Evolutionary conservation across 35 echinoderm and acorn worm genomes (phyloP).

Genomic region (Apostichopus californicus): DNA sequence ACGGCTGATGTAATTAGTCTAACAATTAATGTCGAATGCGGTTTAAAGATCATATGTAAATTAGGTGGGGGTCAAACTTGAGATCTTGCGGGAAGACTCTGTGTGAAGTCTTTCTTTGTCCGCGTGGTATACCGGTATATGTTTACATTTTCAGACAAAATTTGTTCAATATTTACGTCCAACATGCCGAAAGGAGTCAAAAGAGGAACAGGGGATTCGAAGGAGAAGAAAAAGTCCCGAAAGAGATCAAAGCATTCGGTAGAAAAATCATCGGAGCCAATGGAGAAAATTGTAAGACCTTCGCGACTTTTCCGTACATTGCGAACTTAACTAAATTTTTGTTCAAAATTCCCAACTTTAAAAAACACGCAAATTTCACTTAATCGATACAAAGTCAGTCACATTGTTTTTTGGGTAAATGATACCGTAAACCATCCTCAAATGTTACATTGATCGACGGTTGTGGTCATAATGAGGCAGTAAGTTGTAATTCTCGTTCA

Average conservation of each 20-base stretch:
- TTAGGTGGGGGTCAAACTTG: slow-evolving; percentile 45
- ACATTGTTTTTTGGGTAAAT: background rate
- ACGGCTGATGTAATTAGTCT: background rate
- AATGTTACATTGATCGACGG: slow-evolving; percentile 48
- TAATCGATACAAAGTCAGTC: background rate
- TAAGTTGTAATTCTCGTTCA: slow-evolving; percentile 3
- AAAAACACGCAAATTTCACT: slow-evolving; percentile 24
- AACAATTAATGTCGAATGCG: background rate
- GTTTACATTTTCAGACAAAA: slow-evolving; percentile 50
- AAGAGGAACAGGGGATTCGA: slow-evolving; percentile 13
- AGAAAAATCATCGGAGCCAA: slow-evolving; percentile 35
- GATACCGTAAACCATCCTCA: background rate
- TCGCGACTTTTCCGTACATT: slow-evolving; percentile 19
- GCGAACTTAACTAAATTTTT: background rate
- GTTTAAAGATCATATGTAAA: slow-evolving; percentile 56
- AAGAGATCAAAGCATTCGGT: slow-evolving; percentile 35
- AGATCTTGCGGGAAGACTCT: slow-evolving; percentile 50
- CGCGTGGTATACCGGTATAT: slow-evolving; percentile 44
- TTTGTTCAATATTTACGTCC: slow-evolving; percentile 29
- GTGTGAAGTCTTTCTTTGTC: slow-evolving; percentile 42
- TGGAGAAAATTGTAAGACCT: slow-evolving; percentile 54
- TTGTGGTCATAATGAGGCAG: slow-evolving; percentile 1
- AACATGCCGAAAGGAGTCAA: slow-evolving; percentile 47
- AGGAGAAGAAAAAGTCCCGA: slow-evolving; percentile 38
- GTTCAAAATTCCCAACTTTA: slow-evolving; percentile 17